Evolutionary conservation across 2,888 invertebrate species (phyloP).

Genomic region (Venustoraphidia nigricollis): DNA sequence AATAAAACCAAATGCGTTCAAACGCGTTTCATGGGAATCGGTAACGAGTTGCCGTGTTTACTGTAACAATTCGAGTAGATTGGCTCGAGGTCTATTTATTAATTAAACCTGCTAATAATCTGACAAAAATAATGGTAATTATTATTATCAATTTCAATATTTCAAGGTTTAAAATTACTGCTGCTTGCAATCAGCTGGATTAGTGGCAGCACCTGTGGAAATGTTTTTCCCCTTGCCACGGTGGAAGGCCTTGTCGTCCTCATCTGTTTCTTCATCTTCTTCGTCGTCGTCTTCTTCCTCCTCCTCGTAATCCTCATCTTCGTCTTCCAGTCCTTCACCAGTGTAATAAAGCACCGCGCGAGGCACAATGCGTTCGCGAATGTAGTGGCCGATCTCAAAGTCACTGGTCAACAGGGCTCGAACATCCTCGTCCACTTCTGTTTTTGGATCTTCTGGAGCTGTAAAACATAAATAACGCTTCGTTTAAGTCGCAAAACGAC

Average conservation of each 20-base stretch:
- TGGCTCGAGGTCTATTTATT: too few species aligned
- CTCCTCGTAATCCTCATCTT: slow-evolving; percentile 4
- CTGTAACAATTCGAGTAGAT: too few species aligned
- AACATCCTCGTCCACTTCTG: slow-evolving; percentile 77
- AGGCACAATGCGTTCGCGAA: slow-evolving; percentile 93
- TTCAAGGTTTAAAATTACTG: background rate
- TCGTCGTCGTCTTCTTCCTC: slow-evolving; percentile 6
- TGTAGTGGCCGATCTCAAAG: slow-evolving; percentile 97
- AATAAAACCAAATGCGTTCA: too few species aligned
- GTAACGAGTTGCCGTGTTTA: too few species aligned
- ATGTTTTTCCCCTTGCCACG: background rate
- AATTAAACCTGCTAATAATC: too few species aligned
- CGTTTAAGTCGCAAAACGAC: too few species aligned
- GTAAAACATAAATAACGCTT: slow-evolving; percentile 13
- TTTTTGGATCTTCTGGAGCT: slow-evolving; percentile 69
- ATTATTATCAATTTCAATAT: background rate
- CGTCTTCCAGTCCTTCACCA: slow-evolving; percentile 47
- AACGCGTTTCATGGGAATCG: too few species aligned
- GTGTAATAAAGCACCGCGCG: slow-evolving; percentile 93
- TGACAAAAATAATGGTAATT: too few species aligned
- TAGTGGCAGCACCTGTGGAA: background rate
- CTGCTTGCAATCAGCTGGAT: slow-evolving; percentile 5
- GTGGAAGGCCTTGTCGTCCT: slow-evolving; percentile 1
- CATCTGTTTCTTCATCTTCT: background rate
- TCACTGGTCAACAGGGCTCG: slow-evolving; percentile 78